Percentiles rank a stretch among this genome's conserved stretches.
Conservation (phyloP, 2,888 invertebrate genomes). For the Agrotis puta region DNA sequence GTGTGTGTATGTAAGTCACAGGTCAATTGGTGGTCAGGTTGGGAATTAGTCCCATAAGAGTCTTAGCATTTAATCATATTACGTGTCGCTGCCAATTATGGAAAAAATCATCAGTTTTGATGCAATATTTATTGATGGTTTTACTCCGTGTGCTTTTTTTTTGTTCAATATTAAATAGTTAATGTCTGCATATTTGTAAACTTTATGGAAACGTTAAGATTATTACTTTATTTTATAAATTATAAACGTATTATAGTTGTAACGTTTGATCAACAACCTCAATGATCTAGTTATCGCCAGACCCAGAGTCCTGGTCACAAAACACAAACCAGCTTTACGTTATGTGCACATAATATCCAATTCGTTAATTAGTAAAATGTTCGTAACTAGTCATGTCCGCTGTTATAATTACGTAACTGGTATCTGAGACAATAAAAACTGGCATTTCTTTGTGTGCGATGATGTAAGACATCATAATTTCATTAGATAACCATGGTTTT, state of each 20-base stretch:
- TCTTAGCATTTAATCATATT: conserved; percentile 45
- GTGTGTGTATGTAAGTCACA: conserved; percentile 67
- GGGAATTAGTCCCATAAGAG: conserved; percentile 50
- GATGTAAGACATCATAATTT: conserved; percentile 22
- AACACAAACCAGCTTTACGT: neutral
- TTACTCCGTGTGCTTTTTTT: neutral
- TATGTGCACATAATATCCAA: neutral
- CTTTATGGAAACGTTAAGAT: conserved; percentile 6
- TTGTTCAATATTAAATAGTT: conserved; percentile 24
- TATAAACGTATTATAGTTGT: neutral
- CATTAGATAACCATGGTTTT: conserved; percentile 12
- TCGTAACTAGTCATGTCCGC: conserved; percentile 11
- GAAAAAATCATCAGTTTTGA: conserved; percentile 16
- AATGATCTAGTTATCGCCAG: neutral
- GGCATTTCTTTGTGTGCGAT: conserved; percentile 16
- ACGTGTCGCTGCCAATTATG: conserved; percentile 42
- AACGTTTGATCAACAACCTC: neutral
- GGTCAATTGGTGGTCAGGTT: conserved; percentile 73
- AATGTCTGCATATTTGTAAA: too few relatives aligned
- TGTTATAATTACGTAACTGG: conserved; percentile 14
- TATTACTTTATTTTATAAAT: conserved; percentile 15
- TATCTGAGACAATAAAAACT: conserved; percentile 14
- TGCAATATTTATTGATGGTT: conserved; percentile 26
- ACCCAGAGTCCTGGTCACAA: neutral
- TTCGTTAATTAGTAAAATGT: neutral